These are phyloP conservation scores for Hestina assimilis DNA, from an alignment of 1,140 invertebrate genomes.

Conservation along the genomic window DNA sequence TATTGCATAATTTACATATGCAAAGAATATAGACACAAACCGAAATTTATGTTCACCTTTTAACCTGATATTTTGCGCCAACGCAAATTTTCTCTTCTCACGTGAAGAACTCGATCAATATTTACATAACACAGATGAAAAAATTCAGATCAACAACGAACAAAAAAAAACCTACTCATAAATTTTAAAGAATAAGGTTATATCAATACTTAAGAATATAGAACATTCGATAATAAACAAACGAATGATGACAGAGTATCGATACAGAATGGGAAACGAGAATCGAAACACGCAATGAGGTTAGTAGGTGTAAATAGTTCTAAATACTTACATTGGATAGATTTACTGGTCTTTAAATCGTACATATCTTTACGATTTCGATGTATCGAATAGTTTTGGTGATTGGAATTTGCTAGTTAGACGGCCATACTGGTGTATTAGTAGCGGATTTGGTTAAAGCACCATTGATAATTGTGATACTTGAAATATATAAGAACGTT, in stretches of 20 bases:
- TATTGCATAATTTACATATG: too few relatives aligned
- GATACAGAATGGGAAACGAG: slow-evolving; percentile 12
- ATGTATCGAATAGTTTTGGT: slow-evolving; percentile 25
- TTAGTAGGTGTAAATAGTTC: slow-evolving; percentile 35
- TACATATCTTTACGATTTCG: slow-evolving; percentile 29
- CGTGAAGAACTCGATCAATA: too few relatives aligned
- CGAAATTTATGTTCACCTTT: too few relatives aligned
- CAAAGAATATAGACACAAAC: too few relatives aligned
- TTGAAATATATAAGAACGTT: too few relatives aligned
- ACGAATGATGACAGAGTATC: slow-evolving; percentile 25
- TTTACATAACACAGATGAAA: background rate
- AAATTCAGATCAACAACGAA: background rate
- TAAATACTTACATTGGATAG: slow-evolving; percentile 44
- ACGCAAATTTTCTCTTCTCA: too few relatives aligned
- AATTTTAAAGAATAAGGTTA: slow-evolving; percentile 16
- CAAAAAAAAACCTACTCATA: background rate
- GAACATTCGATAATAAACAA: slow-evolving; percentile 16
- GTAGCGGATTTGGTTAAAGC: too few relatives aligned
- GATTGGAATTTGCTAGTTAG: slow-evolving; percentile 9
- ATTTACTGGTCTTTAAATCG: slow-evolving; percentile 43
- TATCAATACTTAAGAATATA: slow-evolving; percentile 22
- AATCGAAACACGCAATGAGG: slow-evolving; percentile 16
- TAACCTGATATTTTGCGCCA: too few relatives aligned
- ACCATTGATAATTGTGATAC: too few relatives aligned
- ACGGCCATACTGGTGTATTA: too few relatives aligned